phyloP scores from a whole-genome alignment of 2,888 invertebrate genomes.

The Heliconius erato region DNA sequence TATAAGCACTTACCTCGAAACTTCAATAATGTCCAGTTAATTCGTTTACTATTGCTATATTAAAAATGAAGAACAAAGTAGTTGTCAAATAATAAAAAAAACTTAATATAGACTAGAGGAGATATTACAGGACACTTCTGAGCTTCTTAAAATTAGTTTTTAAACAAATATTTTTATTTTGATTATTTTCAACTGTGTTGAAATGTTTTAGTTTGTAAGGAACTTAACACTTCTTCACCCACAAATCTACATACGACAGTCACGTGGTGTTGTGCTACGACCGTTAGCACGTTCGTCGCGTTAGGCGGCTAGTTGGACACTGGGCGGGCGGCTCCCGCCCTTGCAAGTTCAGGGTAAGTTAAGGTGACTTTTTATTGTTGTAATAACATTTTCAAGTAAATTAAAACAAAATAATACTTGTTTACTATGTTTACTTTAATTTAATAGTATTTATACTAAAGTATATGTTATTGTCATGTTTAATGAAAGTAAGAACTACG shows the following conservation, averaged over 20 bases:
- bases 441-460: not conserved
- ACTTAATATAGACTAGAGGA: not conserved
- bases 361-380: slow-evolving; percentile 51
- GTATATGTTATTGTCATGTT: not conserved
- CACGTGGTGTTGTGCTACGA: slow-evolving; percentile 36
- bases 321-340: slow-evolving; percentile 77
- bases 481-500: too few relatives aligned
- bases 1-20: slow-evolving; percentile 9
- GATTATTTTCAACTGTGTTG: slow-evolving; percentile 1
- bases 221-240: slow-evolving; percentile 40
- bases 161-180: not conserved
- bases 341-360: slow-evolving; percentile 81
- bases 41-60: not conserved
- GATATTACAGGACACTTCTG: not conserved
- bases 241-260: slow-evolving; percentile 42
- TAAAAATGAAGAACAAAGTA: not conserved
- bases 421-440: slow-evolving; percentile 5
- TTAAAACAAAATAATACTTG: slow-evolving; percentile 30
- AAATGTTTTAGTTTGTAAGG: slow-evolving; percentile 17
- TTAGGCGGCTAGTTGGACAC: slow-evolving; percentile 77
- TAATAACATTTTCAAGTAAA: slow-evolving; percentile 37
- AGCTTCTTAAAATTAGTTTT: not conserved
- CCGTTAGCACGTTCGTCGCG: slow-evolving; percentile 63
- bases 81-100: not conserved
- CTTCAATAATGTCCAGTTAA: not conserved